Percentiles rank a stretch among this genome's conserved stretches.
Conservation (phyloP, 2,113 vertebrate species). For the Dissostichus mawsoni region DNA sequence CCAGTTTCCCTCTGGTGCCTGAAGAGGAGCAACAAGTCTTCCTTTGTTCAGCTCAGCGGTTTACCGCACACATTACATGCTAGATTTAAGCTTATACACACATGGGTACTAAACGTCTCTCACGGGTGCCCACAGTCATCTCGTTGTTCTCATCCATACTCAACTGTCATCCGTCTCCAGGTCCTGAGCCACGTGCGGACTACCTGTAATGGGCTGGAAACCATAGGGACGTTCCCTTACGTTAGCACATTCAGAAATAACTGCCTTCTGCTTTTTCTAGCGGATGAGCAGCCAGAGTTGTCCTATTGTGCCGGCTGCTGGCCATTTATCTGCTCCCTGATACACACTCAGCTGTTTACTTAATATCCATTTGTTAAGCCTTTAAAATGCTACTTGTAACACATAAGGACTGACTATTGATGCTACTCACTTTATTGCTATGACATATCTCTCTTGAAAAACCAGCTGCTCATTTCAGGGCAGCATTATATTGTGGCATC, state of each 20-base stretch:
- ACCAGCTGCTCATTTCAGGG: not conserved
- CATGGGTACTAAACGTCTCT: constrained; percentile 28
- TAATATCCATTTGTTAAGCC: not conserved
- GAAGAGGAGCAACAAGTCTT: constrained; percentile 42
- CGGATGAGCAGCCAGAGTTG: constrained; percentile 8
- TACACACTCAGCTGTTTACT: not conserved
- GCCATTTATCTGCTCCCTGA: not conserved
- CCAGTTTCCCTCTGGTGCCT: not conserved
- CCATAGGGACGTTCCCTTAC: constrained; percentile 42
- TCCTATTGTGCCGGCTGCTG: constrained; percentile 35
- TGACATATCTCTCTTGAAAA: not conserved
- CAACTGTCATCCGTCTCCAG: constrained; percentile 15
- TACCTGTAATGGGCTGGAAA: constrained; percentile 8
- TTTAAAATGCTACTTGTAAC: not conserved
- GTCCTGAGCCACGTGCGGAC: constrained; percentile 20
- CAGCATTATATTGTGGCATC: not conserved
- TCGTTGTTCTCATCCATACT: constrained; percentile 23
- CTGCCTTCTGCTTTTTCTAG: constrained; percentile 44
- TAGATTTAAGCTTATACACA: constrained; percentile 27
- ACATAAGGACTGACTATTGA: too few species aligned
- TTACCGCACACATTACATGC: constrained; percentile 38
- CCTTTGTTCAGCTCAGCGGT: constrained; percentile 40
- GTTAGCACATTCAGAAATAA: constrained; percentile 56
- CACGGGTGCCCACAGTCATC: constrained; percentile 15
- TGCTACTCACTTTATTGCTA: not conserved